Evolutionary conservation across 1,140 invertebrate genomes (phyloP).

Genomic region (Goniozus legneri): DNA sequence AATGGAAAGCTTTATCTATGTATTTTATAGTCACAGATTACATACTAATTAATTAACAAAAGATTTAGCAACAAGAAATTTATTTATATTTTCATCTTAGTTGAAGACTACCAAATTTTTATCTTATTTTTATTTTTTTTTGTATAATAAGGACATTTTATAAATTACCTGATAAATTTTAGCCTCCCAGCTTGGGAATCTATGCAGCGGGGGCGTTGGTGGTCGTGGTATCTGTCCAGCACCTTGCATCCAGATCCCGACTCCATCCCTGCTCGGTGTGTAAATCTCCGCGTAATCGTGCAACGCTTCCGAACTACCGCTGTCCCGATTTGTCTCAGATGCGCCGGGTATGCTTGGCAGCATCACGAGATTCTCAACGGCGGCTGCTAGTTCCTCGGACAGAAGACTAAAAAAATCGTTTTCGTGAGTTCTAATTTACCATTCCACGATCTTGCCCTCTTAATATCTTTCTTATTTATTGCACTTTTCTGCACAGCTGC

Average conservation of each 20-base stretch:
- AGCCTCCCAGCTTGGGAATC: conserved; percentile 91
- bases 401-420: conserved; percentile 38
- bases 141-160: background rate
- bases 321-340: conserved; percentile 40
- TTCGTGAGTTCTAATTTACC: too few species aligned
- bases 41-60: too few species aligned
- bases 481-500: too few species aligned
- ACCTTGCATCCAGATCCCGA: conserved; percentile 45
- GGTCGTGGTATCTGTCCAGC: conserved; percentile 55
- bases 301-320: conserved; percentile 62
- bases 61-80: too few species aligned
- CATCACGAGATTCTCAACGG: conserved; percentile 50
- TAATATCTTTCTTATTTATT: too few species aligned
- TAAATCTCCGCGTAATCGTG: conserved; percentile 93
- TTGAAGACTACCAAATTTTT: too few species aligned
- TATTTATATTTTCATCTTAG: too few species aligned
- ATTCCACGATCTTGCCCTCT: too few species aligned
- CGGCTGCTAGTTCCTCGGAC: conserved; percentile 49
- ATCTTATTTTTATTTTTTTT: too few species aligned
- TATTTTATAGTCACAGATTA: too few species aligned
- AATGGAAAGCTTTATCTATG: too few species aligned
- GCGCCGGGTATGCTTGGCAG: conserved; percentile 41
- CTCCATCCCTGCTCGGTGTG: conserved; percentile 78
- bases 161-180: conserved; percentile 78
- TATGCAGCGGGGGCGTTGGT: conserved; percentile 85